Conservation (phyloP, 2,797 vertebrate species). For the Phaenicophaeus curvirostris region DNA sequence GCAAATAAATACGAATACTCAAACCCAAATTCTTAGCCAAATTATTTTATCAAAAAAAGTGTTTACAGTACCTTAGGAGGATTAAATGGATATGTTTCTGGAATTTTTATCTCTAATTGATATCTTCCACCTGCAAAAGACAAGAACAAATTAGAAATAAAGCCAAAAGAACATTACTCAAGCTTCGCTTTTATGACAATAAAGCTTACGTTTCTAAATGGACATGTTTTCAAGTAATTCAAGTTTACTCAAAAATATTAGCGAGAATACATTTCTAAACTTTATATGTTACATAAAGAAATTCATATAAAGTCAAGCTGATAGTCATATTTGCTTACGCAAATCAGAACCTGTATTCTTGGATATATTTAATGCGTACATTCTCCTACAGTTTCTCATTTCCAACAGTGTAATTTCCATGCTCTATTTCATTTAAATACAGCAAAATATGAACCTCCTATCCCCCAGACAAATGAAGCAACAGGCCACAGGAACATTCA, state of each 20-base stretch:
- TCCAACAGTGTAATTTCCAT: background rate
- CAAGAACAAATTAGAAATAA: constrained; percentile 43
- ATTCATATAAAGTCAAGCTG: background rate
- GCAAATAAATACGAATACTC: background rate
- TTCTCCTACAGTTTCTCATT: background rate
- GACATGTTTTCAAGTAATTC: background rate
- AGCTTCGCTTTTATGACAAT: background rate
- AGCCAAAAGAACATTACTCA: background rate
- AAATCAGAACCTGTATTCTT: background rate
- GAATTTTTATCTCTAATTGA: constrained; percentile 99
- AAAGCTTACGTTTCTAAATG: constrained; percentile 10
- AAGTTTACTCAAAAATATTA: background rate
- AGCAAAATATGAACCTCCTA: background rate
- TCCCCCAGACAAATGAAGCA: background rate
- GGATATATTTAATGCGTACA: background rate
- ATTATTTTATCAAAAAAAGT: constrained; percentile 3
- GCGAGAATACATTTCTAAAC: background rate
- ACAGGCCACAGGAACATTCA: background rate
- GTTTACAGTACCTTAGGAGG: constrained; percentile 91
- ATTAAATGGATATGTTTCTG: constrained; percentile 99
- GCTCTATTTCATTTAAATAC: background rate
- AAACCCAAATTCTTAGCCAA: background rate
- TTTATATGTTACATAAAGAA: background rate
- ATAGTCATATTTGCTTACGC: background rate
- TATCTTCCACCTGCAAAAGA: constrained; percentile 90